Evolutionary conservation across 2,888 invertebrate genomes (phyloP).

Genomic region (Endomychus coccineus): DNA sequence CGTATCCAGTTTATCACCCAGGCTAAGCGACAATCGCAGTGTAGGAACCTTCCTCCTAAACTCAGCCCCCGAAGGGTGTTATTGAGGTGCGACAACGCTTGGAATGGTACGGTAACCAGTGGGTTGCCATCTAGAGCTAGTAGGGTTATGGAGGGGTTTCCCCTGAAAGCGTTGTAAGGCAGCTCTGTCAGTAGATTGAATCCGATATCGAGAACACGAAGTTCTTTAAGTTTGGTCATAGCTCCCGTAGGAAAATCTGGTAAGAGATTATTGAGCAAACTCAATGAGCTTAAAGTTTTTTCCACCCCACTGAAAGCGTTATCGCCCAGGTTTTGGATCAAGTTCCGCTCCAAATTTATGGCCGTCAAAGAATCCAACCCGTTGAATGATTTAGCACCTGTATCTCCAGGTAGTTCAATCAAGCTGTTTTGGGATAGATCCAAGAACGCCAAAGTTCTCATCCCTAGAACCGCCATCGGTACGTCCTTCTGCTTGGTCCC

Average conservation of each 20-base stretch:
- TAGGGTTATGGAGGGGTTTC: constrained; percentile 77
- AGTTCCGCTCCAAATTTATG: constrained; percentile 80
- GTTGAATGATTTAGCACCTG: constrained; percentile 59
- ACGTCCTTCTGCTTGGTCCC: constrained; percentile 74
- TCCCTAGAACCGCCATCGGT: constrained; percentile 69
- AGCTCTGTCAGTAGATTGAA: constrained; percentile 81
- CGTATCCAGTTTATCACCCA: constrained; percentile 91
- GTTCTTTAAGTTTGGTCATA: constrained; percentile 66
- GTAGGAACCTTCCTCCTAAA: constrained; percentile 78
- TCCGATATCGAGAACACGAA: constrained; percentile 84
- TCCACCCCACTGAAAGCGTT: constrained; percentile 74
- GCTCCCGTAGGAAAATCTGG: constrained; percentile 81
- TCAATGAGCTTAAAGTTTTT: constrained; percentile 77
- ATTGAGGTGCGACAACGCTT: constrained; percentile 71
- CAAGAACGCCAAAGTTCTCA: constrained; percentile 75
- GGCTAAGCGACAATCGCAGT: constrained; percentile 78
- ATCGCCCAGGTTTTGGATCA: constrained; percentile 68
- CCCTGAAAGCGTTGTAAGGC: constrained; percentile 70
- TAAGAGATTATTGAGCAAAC: constrained; percentile 80
- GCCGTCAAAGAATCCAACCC: constrained; percentile 77
- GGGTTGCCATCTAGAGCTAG: constrained; percentile 89
- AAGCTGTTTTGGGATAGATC: constrained; percentile 86
- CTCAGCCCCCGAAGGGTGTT: constrained; percentile 77
- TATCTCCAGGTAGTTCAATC: constrained; percentile 67
- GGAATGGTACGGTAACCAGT: constrained; percentile 71